Percentiles rank a stretch among this genome's conserved stretches.
Evolutionary conservation across 2,888 invertebrate species (phyloP).

Genomic region (Eupeodes latifasciatus): DNA sequence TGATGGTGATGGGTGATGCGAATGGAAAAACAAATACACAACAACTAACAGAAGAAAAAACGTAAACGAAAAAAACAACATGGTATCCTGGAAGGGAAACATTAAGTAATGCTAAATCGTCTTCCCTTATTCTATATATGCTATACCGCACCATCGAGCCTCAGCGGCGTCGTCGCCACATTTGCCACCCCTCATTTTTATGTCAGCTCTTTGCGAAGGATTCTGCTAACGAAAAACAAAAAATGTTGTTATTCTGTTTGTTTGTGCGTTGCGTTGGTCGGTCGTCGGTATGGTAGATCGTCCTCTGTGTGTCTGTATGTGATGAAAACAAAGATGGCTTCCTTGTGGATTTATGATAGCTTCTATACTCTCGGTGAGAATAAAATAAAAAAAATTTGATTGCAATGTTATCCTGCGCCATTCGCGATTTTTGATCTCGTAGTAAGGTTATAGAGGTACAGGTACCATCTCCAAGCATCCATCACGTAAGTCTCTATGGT

Average conservation of each 20-base stretch:
- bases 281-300: neutral
- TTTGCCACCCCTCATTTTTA: neutral
- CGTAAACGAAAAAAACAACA: constrained; percentile 47
- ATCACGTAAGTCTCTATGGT: too few species aligned
- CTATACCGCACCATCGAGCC: neutral
- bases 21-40: constrained; percentile 63
- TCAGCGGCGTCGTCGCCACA: too few species aligned
- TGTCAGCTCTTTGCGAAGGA: constrained; percentile 47
- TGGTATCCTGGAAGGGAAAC: constrained; percentile 68
- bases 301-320: constrained; percentile 23
- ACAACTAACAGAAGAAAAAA: constrained; percentile 18
- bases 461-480: too few species aligned
- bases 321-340: constrained; percentile 76
- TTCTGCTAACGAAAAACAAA: constrained; percentile 25
- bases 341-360: constrained; percentile 74
- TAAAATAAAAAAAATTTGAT: too few species aligned
- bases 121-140: constrained; percentile 38
- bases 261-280: constrained; percentile 50
- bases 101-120: constrained; percentile 75
- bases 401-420: too few species aligned
- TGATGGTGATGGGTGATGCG: constrained; percentile 43
- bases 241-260: constrained; percentile 41
- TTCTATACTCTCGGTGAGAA: neutral
- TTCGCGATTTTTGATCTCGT: too few species aligned
- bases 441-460: too few species aligned